Percentiles rank a stretch among this genome's conserved stretches.
These are phyloP conservation scores for Glyphotaelius pellucidus DNA, from an alignment of 2,888 invertebrate genomes.

Conservation along the genomic window DNA sequence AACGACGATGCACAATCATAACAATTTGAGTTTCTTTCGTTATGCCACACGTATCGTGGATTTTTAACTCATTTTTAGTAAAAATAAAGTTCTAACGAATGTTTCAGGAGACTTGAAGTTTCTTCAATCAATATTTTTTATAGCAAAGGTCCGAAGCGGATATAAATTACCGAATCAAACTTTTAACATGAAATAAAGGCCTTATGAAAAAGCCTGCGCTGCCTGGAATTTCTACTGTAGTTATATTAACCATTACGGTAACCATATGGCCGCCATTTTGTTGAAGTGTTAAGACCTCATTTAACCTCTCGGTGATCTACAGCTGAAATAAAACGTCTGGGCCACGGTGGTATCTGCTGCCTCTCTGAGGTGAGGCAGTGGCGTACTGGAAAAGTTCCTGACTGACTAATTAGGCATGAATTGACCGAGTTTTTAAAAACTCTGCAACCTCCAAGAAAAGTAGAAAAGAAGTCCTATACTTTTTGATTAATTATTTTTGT, in stretches of 20 bases:
- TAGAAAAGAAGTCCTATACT: neutral
- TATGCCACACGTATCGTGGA: neutral
- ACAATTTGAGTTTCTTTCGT: no score
- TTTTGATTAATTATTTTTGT: no score
- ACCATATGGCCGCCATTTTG: slow-evolving; percentile 23
- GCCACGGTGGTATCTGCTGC: neutral
- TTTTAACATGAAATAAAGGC: neutral
- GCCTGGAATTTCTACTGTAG: neutral
- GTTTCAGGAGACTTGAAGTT: neutral
- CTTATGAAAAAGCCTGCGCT: neutral
- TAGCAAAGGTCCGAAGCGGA: neutral
- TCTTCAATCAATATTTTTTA: neutral
- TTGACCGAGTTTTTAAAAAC: no score
- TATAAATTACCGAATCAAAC: neutral
- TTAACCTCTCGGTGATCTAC: slow-evolving; percentile 57
- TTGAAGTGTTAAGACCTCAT: slow-evolving; percentile 58
- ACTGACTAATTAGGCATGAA: neutral
- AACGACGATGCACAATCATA: no score
- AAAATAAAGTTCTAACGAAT: neutral
- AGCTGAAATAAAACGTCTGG: slow-evolving; percentile 57
- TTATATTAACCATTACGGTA: slow-evolving; percentile 1
- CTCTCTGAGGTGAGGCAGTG: neutral
- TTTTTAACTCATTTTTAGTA: neutral
- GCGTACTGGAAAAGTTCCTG: neutral
- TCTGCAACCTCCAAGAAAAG: no score